These are phyloP conservation scores for Rhopalosiphum maidis DNA, from an alignment of 1,140 invertebrate genomes.

Conservation along the genomic window DNA sequence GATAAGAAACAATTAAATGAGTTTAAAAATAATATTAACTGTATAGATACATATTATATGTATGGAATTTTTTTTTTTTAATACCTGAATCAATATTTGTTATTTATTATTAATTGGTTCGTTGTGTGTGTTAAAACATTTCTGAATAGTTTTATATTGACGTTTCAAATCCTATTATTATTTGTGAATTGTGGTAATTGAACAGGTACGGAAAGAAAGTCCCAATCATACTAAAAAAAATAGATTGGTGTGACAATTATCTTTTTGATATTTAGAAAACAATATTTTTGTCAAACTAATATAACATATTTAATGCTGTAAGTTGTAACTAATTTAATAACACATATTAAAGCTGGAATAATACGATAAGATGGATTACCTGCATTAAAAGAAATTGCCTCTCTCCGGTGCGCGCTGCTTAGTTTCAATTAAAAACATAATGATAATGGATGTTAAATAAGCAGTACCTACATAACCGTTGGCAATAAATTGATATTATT, in stretches of 20 bases:
- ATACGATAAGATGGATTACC: not conserved
- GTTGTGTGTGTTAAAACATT: not conserved
- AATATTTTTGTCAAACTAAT: not conserved
- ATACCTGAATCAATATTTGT: not conserved
- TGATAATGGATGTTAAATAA: not conserved
- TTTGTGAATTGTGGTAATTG: not conserved
- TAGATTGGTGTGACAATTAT: not conserved
- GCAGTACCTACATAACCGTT: not conserved
- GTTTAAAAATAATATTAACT: not conserved
- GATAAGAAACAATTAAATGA: not conserved
- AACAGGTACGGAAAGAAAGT: not conserved
- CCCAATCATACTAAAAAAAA: not conserved
- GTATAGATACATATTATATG: not conserved
- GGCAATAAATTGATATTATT: too few species aligned
- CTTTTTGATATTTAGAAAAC: not conserved
- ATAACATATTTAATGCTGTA: not conserved
- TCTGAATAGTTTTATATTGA: not conserved
- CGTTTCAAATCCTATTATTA: not conserved
- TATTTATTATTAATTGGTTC: not conserved
- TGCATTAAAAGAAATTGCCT: not conserved
- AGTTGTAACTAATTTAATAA: not conserved
- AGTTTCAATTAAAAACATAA: not conserved
- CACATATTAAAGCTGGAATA: not conserved
- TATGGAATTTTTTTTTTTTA: not conserved
- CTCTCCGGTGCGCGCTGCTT: not conserved